Evolutionary conservation across 1,140 invertebrate genomes (phyloP).

Genomic region (Idris sp.): DNA sequence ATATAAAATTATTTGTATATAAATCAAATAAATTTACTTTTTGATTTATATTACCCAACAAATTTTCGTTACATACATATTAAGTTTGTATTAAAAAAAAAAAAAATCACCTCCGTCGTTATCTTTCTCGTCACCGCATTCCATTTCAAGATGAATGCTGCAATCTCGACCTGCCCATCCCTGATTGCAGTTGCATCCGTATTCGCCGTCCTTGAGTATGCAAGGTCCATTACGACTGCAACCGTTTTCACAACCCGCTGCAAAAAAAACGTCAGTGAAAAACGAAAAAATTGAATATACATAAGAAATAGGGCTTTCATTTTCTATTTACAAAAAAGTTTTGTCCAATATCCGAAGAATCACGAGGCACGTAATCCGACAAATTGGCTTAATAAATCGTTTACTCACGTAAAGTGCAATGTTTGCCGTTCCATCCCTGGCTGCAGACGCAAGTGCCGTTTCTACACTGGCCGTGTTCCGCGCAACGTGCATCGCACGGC

Average conservation of each 20-base stretch:
- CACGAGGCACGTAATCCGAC: conserved; percentile 24
- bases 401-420: conserved; percentile 95
- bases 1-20: too few species aligned
- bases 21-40: too few species aligned
- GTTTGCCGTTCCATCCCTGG: conserved; percentile 97
- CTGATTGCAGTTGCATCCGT: conserved; percentile 92
- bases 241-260: conserved; percentile 96
- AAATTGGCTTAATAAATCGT: conserved; percentile 51
- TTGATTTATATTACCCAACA: too few species aligned
- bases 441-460: conserved; percentile 98
- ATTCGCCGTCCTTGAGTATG: conserved; percentile 89
- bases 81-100: neutral
- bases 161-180: conserved; percentile 96
- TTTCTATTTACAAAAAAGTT: conserved; percentile 28
- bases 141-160: conserved; percentile 92
- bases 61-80: too few species aligned
- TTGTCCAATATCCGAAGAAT: conserved; percentile 28
- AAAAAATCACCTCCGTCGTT: conserved; percentile 93
- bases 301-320: too few species aligned
- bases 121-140: conserved; percentile 95
- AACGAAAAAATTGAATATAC: neutral
- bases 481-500: conserved; percentile 92
- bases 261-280: conserved; percentile 48
- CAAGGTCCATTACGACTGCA: conserved; percentile 95
- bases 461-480: conserved; percentile 96